A percentile compares a stretch with the other conserved stretches of the same genome.
Evolutionary conservation across 2,888 invertebrate species (phyloP).

Genomic region (Girardia tigrina): DNA sequence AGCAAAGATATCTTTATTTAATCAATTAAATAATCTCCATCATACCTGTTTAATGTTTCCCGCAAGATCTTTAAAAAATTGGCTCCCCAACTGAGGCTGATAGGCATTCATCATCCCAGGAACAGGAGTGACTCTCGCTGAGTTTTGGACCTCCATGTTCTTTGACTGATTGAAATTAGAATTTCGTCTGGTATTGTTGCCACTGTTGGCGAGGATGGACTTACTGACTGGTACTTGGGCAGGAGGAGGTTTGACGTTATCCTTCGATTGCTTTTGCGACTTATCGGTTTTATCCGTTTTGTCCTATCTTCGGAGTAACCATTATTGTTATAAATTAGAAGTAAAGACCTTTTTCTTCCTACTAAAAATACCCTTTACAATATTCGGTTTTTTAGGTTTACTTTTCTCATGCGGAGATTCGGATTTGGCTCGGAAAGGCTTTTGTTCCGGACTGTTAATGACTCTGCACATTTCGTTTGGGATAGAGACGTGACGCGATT

Average conservation of each 20-base stretch:
- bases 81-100: slow-evolving; percentile 59
- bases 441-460: not conserved
- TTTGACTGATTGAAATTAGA: not conserved
- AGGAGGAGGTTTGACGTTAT: not conserved
- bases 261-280: not conserved
- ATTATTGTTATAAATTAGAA: not conserved
- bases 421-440: not conserved
- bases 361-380: not conserved
- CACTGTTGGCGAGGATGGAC: not conserved
- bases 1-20: too few relatives aligned
- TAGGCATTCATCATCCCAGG: slow-evolving; percentile 46
- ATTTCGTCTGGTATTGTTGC: not conserved
- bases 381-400: not conserved
- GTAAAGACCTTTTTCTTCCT: not conserved
- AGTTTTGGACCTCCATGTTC: not conserved
- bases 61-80: slow-evolving; percentile 80
- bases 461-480: slow-evolving; percentile 11
- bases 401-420: not conserved
- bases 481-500: not conserved
- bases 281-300: not conserved
- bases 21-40: too few relatives aligned
- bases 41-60: slow-evolving; percentile 72
- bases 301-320: not conserved
- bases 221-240: not conserved
- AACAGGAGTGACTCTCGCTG: not conserved